Base-by-base conservation (phyloP, 2,797 vertebrate species). In the Alca torda region DNA sequence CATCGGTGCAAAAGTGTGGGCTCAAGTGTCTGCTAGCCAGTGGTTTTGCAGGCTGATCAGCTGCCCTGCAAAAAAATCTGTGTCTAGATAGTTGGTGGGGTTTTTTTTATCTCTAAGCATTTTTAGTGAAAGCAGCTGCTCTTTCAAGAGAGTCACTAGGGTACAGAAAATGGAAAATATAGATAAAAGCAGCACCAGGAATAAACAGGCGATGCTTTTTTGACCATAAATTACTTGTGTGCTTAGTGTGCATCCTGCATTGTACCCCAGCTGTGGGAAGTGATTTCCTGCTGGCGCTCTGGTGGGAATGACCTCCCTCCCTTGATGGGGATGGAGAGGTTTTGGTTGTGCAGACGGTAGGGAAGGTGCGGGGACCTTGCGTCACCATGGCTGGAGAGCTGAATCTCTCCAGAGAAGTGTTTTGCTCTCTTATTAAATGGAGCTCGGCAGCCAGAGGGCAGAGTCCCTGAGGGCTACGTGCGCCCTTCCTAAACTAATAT, bases 401-500 rank as follows among this genome's bases (percentile, higher is more conserved):
- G 69, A 30, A 64, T 85, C 64, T 84, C 88, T 95, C 56, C 3
- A 8, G 72, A 78, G 80, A 60, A 95, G 86, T 93, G 77, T 56
- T 69, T 65, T 82, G 57, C 67, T 93, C 37, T 57, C 79, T 89
- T n/a, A 89, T 84, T 92, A 93, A 95, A 85, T 56, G 64, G 33
- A 90, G 74, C 77, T 60, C 4, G 0, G 64, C 63, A 63, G 61
- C 75, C 15, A 0, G 35, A 86, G 63, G 61, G 43, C 79, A 95
- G 88, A 84, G 61, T 88, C 73, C 64, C 78, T 0, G 0, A 72
- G 87, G 87, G 56, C 76, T 94, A 70, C 0, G 1, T 60, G 50
- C 4, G 0, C 87, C 61, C 61, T 90, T 97, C 96, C 92, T 95
- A 90, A 96, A 96, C 81, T 76, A 83, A 95, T 81, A 70, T 92